Evolutionary conservation across 2,113 vertebrate species (phyloP), one percentile per base, ranked within the genome.

Genomic region (Ammodytes marinus): DNA sequence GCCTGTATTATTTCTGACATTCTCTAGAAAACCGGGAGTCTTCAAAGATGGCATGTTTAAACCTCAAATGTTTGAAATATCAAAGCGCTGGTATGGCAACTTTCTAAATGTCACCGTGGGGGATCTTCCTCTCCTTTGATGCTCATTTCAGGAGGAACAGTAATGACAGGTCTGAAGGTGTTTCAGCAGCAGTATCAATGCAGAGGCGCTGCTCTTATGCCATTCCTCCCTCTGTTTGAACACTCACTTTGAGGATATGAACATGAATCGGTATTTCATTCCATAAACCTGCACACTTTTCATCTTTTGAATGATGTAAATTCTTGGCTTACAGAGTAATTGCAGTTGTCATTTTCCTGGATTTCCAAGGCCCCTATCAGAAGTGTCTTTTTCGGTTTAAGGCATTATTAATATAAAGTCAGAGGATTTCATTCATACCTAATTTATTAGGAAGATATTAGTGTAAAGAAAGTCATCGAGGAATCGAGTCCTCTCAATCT

Each of bases 61-160:
- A 94, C 86, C 89, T 69, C 72, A 15, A 84, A 83, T 88, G 85
- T 92, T 93, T 92, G 90, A 95, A 94, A 93, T 93, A 94, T 94
- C 91, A 93, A 94, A 95, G 90, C 42, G 3, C 19, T 75, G n/a
- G 81, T 88, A 91, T 88, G 91, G 72, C 90, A 94, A 89, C 91
- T 91, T 92, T 93, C 83, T 91, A 94, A 94, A 95, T 95, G 93
- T 93, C 92, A 94, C 88, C 66, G 64, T 85, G 70, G 91, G 88
- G 90, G 88, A 89, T 92, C 86, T 86, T 92, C 82, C 84, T 75
- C 58, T 77, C 81, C 73, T 94, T 92, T 92, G 92, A 94, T 90
- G 89, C 87, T 80, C 74, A 59, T 88, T 91, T 94, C 86, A 84
- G 74, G 72, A 86, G 90, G 88, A 89, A 86, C 87, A 81, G 69